Conservation (phyloP, 2,888 invertebrate species). For the Oligia fasciuncula region DNA sequence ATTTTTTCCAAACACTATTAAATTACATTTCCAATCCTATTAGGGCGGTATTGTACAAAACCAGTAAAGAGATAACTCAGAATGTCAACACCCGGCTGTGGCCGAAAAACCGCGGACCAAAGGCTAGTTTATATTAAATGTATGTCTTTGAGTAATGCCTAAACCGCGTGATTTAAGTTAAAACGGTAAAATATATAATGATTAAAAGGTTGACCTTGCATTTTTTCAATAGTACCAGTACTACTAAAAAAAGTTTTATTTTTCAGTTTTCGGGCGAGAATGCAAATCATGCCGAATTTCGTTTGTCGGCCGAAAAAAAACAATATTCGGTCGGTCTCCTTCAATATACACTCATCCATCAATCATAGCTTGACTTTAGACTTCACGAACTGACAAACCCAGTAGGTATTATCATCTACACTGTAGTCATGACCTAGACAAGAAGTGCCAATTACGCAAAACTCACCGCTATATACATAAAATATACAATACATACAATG, state of each 20-base stretch:
- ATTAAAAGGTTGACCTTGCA: too few species aligned
- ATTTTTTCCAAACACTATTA: constrained; percentile 46
- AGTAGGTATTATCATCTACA: neutral
- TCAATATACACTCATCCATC: neutral
- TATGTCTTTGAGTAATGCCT: neutral
- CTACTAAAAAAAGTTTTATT: neutral
- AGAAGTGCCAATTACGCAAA: too few species aligned
- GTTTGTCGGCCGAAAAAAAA: neutral
- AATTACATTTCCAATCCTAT: constrained; percentile 51
- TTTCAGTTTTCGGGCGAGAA: neutral
- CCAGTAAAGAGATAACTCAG: constrained; percentile 5
- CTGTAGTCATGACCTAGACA: neutral
- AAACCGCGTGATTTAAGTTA: neutral
- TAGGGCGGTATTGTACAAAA: constrained; percentile 24
- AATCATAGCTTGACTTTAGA: neutral
- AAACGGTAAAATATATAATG: too few species aligned
- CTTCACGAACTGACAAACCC: neutral
- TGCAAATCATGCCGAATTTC: neutral
- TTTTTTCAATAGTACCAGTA: too few species aligned
- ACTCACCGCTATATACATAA: too few species aligned
- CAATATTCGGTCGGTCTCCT: neutral
- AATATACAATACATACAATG: too few species aligned
- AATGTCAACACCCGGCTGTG: neutral
- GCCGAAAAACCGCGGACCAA: neutral
- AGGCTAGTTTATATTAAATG: neutral